Conservation (phyloP, 2,113 vertebrate genomes). For the Aspidoscelis tigris region DNA sequence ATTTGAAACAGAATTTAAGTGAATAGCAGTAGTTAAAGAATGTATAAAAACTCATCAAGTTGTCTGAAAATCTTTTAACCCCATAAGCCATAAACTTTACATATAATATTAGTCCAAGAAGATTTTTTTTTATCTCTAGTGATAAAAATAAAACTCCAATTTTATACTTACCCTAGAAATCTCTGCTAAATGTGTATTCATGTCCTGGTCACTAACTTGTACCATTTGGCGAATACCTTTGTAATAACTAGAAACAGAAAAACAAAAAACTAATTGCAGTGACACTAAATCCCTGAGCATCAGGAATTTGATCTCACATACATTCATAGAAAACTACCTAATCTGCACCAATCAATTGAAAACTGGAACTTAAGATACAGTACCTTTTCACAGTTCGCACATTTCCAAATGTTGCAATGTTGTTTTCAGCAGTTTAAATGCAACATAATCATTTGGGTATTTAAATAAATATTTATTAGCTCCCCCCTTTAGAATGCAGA, state of each 20-base stretch:
- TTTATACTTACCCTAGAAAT: constrained; percentile 91
- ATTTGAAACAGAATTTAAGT: background rate
- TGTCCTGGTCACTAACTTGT: constrained; percentile 96
- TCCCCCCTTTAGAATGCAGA: background rate
- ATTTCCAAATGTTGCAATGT: background rate
- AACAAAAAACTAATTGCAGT: background rate
- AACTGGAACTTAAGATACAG: background rate
- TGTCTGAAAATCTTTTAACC: constrained; percentile 23
- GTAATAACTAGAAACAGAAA: constrained; percentile 85
- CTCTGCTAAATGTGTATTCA: constrained; percentile 98
- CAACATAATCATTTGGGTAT: background rate
- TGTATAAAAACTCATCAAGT: constrained; percentile 9
- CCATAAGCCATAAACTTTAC: constrained; percentile 35
- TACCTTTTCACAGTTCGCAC: background rate
- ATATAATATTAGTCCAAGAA: background rate
- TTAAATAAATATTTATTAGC: background rate
- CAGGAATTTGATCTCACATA: background rate
- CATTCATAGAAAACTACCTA: background rate
- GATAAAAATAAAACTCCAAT: constrained; percentile 26
- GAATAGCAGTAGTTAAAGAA: background rate
- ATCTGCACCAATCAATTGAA: background rate
- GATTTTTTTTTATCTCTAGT: constrained; percentile 15
- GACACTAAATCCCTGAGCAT: background rate
- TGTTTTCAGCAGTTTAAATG: background rate
- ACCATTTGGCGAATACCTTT: constrained; percentile 96